Base-by-base conservation (phyloP, 1,140 invertebrate species). In the Spodoptera litura region DNA sequence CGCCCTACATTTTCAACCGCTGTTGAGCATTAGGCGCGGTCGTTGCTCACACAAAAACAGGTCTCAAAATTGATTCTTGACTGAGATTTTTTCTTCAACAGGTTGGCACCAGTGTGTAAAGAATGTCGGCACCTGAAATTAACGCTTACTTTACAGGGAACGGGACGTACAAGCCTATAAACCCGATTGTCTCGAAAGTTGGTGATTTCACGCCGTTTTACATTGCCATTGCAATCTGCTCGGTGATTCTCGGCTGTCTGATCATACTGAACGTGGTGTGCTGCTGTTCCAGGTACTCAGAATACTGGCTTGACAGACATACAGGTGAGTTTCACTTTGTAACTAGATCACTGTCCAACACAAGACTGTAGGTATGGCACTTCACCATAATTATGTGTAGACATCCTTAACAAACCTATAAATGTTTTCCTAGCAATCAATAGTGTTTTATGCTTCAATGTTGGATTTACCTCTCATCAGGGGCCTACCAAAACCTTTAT, bases 251-350 rank as follows among this genome's bases (percentile, higher is more conserved):
- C 51, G 95, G 96, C 13, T 91, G 96, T 25, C 94, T 98, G 52
- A 95, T 98, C 68, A 95, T 97, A 75, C 85, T 98, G 44, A 98
- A 98, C 86, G 93, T 98, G 64, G 95, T 97, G 58, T 96, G 97
- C 85, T 98, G 97, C 88, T 98, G 97, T 87, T 98, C 97, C 2
- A 96, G 96, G 82, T 96, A 98, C 88, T 96, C 96, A 55, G 92
- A 96, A 51, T 98, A 98, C 83, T 98, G 97, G 98, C 95, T 96
- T 70, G 97, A 98, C 89, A 96, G 96, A 84, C 96, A 98, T 86
- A 98, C 98, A 81, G 97, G 97, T 96, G 91, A 95, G 79, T 1
- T 9, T 66, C 8, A 44, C 38, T 44, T 44, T 44, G 38, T 44
- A 44, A 44, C 0, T 8, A 44, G 2, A 31, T 44, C 38, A 44